Base-by-base conservation (phyloP, 1,140 invertebrate species). In the Cotesia typhae region DNA sequence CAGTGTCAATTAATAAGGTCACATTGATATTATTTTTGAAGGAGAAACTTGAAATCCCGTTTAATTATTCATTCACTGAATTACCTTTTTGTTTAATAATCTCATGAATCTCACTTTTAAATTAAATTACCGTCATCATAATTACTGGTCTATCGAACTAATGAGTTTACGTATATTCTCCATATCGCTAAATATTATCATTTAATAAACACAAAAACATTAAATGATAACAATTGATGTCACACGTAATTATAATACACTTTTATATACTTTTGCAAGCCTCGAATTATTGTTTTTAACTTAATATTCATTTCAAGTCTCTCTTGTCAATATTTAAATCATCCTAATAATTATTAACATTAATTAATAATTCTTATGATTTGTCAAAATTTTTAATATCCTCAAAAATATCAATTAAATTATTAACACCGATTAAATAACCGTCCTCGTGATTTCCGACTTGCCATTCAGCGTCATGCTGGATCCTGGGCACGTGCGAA, bases 381-480 rank as follows among this genome's bases (percentile, higher is more conserved):
- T 59, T 63, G 14, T 75, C 66, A 5, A 70, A 72, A 36, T 76
- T 68, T 75, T 73, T 71, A 60, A 83, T 81, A 14, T 85, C 83
- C 76, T 85, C 77, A 79, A 96, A 94, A 74, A 98, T 94, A 70
- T 94, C 91, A 73, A 99, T 96, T 61, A 99, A 87, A 89, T 98
- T 98, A 81, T 97, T 94, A 9, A 99, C 89, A 52, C 98, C 98
- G 75, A 95, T 94, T 66, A 99, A 88, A 86, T 98, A 99, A 37
- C 98, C 98, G 83, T 99, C 98, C 88, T 99, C 98, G 81, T 98
- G 96, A 84, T 98, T 99, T n/a, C 97, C 97, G 41, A 98, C 94
- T 76, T 93, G 91, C 98, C 97, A 99, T 53, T 91, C 90, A 6
- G 90, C 90, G 68, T 92, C 90, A 83, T 99, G 98, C 72, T 91